Conservation (phyloP, 2,113 vertebrate species). For the Pteruthius melanotis region DNA sequence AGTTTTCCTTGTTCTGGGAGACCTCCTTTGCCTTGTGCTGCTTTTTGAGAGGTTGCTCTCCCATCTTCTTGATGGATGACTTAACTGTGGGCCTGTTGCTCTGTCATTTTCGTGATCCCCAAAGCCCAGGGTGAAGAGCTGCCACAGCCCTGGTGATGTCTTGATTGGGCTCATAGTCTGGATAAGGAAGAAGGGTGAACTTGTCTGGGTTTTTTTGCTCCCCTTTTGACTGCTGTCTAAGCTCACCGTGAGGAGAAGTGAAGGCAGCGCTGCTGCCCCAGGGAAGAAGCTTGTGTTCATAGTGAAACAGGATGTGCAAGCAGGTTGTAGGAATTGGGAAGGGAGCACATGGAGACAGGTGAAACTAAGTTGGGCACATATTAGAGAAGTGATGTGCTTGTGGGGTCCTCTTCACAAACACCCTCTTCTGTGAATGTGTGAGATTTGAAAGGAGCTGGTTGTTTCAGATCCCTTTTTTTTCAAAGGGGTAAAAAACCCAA, state of each 20-base stretch:
- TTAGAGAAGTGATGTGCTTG: constrained; percentile 47
- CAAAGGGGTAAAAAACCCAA: not conserved
- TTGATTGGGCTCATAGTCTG: not conserved
- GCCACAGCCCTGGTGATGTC: not conserved
- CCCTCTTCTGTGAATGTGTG: constrained; percentile 3
- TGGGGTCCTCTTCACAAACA: constrained; percentile 4
- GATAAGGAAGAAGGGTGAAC: not conserved
- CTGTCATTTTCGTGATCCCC: not conserved
- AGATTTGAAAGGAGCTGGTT: constrained; percentile 25
- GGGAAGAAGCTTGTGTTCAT: constrained; percentile 43
- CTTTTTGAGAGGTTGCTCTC: not conserved
- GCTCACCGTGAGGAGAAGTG: constrained; percentile 41
- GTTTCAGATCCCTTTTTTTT: constrained; percentile 31
- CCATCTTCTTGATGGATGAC: not conserved
- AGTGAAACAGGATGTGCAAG: constrained; percentile 72
- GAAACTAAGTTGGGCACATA: constrained; percentile 29
- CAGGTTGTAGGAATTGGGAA: constrained; percentile 60
- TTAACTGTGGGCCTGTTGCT: not conserved
- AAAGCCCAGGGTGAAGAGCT: not conserved
- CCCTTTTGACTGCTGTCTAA: not conserved
- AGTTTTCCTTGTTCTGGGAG: not conserved
- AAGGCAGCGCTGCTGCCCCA: not conserved
- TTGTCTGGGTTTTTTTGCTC: not conserved
- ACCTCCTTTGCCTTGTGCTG: not conserved
- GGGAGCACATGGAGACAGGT: constrained; percentile 18